Conservation (phyloP, 1,140 invertebrate genomes). For the Nephila pilipes region DNA sequence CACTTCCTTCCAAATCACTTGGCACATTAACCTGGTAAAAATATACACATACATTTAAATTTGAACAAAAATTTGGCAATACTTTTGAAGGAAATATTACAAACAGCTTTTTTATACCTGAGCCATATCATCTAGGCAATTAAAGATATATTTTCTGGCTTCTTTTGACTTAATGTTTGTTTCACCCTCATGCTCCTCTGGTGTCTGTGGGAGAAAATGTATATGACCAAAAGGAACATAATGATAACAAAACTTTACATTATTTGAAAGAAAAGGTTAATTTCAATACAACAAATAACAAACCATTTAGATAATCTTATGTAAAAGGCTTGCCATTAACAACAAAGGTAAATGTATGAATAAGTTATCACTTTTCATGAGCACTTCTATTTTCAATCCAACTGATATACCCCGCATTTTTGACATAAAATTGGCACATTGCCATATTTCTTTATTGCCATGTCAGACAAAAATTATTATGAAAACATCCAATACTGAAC, state of each 20-base stretch:
- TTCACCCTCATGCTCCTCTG: conserved; percentile 98
- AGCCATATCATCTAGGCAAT: conserved; percentile 99
- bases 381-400: too few relatives aligned
- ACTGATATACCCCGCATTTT: too few relatives aligned
- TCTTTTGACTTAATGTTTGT: conserved; percentile 99
- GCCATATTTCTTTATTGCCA: too few relatives aligned
- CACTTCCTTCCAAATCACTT: conserved; percentile 96
- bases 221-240: too few relatives aligned
- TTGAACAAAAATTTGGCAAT: neutral
- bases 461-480: too few relatives aligned
- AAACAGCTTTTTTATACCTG: conserved; percentile 82
- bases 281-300: neutral
- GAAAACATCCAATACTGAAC: too few relatives aligned
- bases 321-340: neutral
- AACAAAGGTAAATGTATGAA: too few relatives aligned
- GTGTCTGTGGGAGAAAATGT: conserved; percentile 83
- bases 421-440: too few relatives aligned
- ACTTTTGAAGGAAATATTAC: neutral
- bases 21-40: conserved; percentile 91
- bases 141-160: conserved; percentile 99
- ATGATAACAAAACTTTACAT: too few relatives aligned
- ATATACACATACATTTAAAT: neutral
- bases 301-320: neutral
- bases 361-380: too few relatives aligned
- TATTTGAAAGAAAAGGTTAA: too few relatives aligned